Percentiles rank a stretch among this genome's conserved stretches.
These are phyloP conservation scores for Ibidorhyncha struthersii DNA, from an alignment of 2,113 vertebrate species.

Conservation along the genomic window DNA sequence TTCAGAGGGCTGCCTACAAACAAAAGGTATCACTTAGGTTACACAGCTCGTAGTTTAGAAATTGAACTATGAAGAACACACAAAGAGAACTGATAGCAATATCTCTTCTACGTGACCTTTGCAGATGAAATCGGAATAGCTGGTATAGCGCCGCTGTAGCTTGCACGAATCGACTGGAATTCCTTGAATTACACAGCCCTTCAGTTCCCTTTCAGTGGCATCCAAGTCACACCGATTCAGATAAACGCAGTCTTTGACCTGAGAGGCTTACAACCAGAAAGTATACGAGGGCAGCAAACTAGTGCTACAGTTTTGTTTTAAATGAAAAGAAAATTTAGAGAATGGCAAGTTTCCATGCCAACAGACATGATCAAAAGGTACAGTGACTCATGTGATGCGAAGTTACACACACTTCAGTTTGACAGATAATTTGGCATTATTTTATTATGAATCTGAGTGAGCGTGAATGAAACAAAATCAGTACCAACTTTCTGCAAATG, in stretches of 20 bases:
- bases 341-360: conserved; percentile 29
- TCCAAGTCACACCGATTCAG: not conserved
- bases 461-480: conserved; percentile 70
- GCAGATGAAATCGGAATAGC: not conserved
- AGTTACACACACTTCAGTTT: conserved; percentile 66
- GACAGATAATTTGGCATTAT: conserved; percentile 76
- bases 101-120: not conserved
- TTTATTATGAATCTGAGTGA: conserved; percentile 75
- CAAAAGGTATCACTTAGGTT: not conserved
- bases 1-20: not conserved
- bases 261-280: conserved; percentile 60
- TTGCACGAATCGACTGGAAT: not conserved
- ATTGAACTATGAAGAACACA: not conserved
- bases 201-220: not conserved
- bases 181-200: not conserved
- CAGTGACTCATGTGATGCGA: conserved; percentile 38
- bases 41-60: not conserved
- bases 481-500: conserved; percentile 72
- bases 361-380: conserved; percentile 52
- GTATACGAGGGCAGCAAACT: conserved; percentile 19
- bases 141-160: not conserved
- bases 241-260: conserved; percentile 24
- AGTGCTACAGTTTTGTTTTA: conserved; percentile 31
- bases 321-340: not conserved
- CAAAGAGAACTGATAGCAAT: not conserved